A percentile compares a stretch with the other conserved stretches of the same genome.
These are phyloP conservation scores for Cephus sareptanus DNA, from an alignment of 2,888 invertebrate species.

Conservation along the genomic window DNA sequence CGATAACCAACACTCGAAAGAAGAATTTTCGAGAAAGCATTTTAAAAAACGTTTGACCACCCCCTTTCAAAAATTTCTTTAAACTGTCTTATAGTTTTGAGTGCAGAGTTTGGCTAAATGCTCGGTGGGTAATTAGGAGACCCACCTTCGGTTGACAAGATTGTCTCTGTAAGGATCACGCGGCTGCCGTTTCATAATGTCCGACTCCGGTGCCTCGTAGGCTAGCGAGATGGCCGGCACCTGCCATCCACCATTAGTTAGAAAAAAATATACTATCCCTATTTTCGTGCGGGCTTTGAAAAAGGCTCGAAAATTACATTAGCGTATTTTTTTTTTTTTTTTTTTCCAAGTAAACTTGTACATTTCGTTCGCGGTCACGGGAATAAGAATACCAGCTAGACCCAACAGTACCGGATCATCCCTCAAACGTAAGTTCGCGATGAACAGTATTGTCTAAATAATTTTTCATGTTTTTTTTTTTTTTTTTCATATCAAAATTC, in stretches of 20 bases:
- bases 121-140: constrained; percentile 65
- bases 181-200: constrained; percentile 99
- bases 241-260: constrained; percentile 69
- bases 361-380: too few species aligned
- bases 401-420: too few species aligned
- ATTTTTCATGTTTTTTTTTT: too few species aligned
- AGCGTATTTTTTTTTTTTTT: too few species aligned
- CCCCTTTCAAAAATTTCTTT: neutral
- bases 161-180: constrained; percentile 98
- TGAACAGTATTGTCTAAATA: too few species aligned
- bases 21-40: too few species aligned
- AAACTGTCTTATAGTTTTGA: neutral
- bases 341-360: too few species aligned
- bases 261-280: constrained; percentile 36
- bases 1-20: neutral
- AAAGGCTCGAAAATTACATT: too few species aligned
- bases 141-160: constrained; percentile 98
- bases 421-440: too few species aligned
- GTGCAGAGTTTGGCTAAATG: constrained; percentile 28
- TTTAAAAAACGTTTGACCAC: neutral
- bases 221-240: constrained; percentile 99
- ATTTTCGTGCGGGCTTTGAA: neutral
- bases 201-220: constrained; percentile 98
- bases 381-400: too few species aligned
- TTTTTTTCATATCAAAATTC: too few species aligned